Percentiles rank a stretch among this genome's conserved stretches.
phyloP scores from a whole-genome alignment of 2,888 invertebrate species.

The Hypomecis atomaria region DNA sequence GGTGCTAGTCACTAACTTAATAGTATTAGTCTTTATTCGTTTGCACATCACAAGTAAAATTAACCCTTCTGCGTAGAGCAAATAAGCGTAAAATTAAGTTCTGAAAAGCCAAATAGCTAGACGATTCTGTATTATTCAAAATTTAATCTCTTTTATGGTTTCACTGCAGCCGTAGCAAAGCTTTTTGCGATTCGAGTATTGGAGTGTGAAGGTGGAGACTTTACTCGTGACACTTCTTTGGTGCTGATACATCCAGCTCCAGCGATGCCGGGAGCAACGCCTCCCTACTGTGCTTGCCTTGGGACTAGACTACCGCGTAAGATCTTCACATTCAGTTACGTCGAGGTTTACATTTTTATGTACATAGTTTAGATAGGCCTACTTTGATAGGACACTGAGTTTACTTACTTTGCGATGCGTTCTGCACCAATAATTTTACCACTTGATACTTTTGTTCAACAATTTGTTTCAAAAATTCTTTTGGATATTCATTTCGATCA shows the following conservation, averaged over 20 bases:
- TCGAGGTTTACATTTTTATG: too few species aligned
- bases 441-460: not conserved
- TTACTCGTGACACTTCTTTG: conserved; percentile 69
- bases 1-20: too few species aligned
- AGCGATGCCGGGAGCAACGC: conserved; percentile 42
- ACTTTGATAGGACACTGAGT: too few species aligned
- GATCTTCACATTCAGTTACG: conserved; percentile 9
- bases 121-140: conserved; percentile 1
- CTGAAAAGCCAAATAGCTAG: not conserved
- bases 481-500: too few species aligned
- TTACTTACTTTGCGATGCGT: too few species aligned
- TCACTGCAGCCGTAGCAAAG: conserved; percentile 79
- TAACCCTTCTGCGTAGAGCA: too few species aligned
- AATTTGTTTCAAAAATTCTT: not conserved
- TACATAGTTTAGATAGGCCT: too few species aligned
- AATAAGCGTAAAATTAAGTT: not conserved
- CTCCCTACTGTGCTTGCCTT: conserved; percentile 63
- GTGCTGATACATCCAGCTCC: conserved; percentile 64
- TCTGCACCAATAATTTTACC: too few species aligned
- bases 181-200: conserved; percentile 85
- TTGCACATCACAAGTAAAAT: too few species aligned
- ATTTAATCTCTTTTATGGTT: not conserved
- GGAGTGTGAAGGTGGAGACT: conserved; percentile 86
- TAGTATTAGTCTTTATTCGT: too few species aligned
- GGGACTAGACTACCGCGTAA: conserved; percentile 62